Percentiles rank a stretch among this genome's conserved stretches.
These are phyloP conservation scores for Bombus confusus DNA, from an alignment of 1,140 invertebrate genomes.

Conservation along the genomic window DNA sequence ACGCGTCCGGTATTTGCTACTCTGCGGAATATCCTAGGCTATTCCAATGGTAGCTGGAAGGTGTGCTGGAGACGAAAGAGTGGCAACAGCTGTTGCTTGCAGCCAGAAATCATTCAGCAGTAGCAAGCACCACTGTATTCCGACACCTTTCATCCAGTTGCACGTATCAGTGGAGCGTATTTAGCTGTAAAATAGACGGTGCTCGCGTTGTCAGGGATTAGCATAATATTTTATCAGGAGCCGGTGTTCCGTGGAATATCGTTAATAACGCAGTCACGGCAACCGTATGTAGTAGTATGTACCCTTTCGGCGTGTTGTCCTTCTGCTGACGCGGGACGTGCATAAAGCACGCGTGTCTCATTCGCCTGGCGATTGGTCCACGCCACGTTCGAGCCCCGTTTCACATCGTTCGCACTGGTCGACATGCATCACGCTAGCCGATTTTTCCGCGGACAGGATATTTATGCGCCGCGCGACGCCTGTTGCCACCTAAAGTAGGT, in stretches of 20 bases:
- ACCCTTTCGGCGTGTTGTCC: conserved; percentile 65
- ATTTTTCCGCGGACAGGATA: conserved; percentile 21
- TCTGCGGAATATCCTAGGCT: no score
- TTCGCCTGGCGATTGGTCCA: conserved; percentile 16
- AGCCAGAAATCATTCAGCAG: no score
- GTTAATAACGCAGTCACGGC: conserved; percentile 68
- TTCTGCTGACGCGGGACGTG: conserved; percentile 44
- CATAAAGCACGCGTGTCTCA: conserved; percentile 38
- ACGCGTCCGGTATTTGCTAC: no score
- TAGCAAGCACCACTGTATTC: no score
- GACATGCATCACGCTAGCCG: conserved; percentile 18
- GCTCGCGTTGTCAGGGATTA: conserved; percentile 50
- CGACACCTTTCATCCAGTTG: no score
- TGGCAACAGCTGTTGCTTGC: no score
- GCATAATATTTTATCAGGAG: conserved; percentile 67
- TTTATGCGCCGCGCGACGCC: conserved; percentile 45
- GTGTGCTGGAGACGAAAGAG: no score
- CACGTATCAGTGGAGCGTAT: no score
- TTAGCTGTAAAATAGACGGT: conserved; percentile 47
- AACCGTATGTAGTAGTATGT: not conserved
- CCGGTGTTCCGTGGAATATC: conserved; percentile 59
- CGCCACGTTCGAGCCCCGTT: conserved; percentile 18
- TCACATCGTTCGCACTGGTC: conserved; percentile 4
- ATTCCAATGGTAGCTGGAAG: no score
- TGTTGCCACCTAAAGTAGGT: conserved; percentile 51